Evolutionary conservation across 2,113 vertebrate genomes (phyloP).

Genomic region (Rafetus swinhoei): DNA sequence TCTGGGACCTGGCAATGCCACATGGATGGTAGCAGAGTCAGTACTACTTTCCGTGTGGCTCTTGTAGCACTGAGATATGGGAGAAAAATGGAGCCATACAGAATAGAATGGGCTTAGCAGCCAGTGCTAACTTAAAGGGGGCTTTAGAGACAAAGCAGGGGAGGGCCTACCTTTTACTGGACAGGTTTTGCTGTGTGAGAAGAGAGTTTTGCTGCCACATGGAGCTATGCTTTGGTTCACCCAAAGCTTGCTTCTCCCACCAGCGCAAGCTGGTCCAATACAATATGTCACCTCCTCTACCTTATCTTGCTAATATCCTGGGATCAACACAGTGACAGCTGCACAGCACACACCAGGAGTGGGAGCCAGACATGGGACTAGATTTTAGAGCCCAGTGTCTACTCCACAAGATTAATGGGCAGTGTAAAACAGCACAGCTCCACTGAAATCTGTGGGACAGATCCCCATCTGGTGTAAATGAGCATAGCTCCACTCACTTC

Average conservation of each 20-base stretch:
- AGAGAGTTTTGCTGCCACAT: not conserved
- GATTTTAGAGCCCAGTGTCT: not conserved
- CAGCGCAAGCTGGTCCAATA: no score
- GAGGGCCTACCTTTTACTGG: not conserved
- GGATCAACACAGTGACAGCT: not conserved
- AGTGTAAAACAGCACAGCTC: not conserved
- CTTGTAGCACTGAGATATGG: not conserved
- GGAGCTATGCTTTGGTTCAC: not conserved
- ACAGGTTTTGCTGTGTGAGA: not conserved
- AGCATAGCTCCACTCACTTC: rapidly evolving
- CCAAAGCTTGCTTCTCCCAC: no score
- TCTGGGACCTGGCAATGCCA: slow-evolving; percentile 24
- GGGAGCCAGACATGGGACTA: not conserved
- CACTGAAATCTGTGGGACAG: not conserved
- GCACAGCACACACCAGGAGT: not conserved
- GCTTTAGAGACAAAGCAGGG: not conserved
- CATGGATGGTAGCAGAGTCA: not conserved
- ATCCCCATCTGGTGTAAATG: not conserved
- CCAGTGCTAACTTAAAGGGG: rapidly evolving
- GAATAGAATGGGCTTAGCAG: not conserved
- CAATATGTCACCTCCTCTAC: not conserved
- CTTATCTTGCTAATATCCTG: not conserved
- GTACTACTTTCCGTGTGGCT: slow-evolving; percentile 21
- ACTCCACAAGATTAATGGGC: no score
- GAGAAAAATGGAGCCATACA: not conserved